These are phyloP conservation scores for Tinea trinotella DNA, from an alignment of 2,888 invertebrate genomes.

Conservation along the genomic window DNA sequence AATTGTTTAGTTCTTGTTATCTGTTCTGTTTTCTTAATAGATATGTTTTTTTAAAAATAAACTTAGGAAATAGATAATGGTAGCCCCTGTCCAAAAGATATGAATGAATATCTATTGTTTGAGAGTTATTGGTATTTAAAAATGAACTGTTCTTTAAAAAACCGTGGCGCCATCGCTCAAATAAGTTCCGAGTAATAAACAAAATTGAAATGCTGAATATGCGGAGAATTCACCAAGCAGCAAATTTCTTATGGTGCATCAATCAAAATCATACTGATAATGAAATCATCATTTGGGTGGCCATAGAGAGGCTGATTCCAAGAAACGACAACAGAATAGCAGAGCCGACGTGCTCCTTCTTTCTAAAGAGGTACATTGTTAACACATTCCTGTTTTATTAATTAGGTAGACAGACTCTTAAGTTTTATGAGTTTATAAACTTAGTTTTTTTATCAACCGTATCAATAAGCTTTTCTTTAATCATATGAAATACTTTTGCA, in stretches of 20 bases:
- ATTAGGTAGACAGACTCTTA: conserved; percentile 38
- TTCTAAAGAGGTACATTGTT: conserved; percentile 34
- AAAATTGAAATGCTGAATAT: conserved; percentile 59
- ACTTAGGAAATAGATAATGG: no score
- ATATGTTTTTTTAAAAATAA: no score
- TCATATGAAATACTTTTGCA: no score
- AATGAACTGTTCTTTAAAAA: conserved; percentile 34
- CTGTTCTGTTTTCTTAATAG: no score
- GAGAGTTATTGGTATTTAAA: background rate
- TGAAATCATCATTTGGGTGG: conserved; percentile 73
- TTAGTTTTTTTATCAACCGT: no score
- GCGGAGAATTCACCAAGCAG: conserved; percentile 58
- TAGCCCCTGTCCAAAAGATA: no score
- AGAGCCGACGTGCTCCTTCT: conserved; percentile 7
- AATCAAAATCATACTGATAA: conserved; percentile 73
- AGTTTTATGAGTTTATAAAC: background rate
- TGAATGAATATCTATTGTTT: background rate
- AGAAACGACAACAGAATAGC: conserved; percentile 42
- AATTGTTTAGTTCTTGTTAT: no score
- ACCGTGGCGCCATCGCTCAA: conserved; percentile 64
- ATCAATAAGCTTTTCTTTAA: no score
- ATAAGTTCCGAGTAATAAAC: conserved; percentile 67
- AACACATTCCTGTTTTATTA: conserved; percentile 71
- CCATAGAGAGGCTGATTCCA: conserved; percentile 61
- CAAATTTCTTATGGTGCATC: conserved; percentile 65